phyloP scores from a whole-genome alignment of 2,888 invertebrate genomes.

The Tenthredo distinguenda region DNA sequence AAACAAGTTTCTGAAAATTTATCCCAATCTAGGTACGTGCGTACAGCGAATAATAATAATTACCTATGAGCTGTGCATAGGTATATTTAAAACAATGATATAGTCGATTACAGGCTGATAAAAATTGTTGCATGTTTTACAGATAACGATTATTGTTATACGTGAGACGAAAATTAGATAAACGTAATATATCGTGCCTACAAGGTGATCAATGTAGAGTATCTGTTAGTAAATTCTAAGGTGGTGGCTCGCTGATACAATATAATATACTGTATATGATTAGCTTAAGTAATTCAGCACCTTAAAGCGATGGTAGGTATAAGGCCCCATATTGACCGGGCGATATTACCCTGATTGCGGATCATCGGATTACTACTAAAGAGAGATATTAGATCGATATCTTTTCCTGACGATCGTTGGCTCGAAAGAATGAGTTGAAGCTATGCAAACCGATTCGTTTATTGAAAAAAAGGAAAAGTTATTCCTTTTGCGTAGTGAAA shows the following conservation, averaged over 20 bases:
- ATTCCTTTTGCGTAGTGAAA: neutral
- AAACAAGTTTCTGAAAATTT: neutral
- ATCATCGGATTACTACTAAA: neutral
- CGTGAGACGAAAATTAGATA: slow-evolving; percentile 12
- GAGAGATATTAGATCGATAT: neutral
- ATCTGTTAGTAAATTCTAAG: neutral
- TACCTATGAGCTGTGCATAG: neutral
- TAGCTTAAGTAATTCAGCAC: neutral
- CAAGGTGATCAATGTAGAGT: neutral
- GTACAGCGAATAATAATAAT: neutral
- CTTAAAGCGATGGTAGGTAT: neutral
- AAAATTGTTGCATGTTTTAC: slow-evolving; percentile 11
- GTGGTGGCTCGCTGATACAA: neutral
- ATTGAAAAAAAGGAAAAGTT: neutral
- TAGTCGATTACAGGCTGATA: neutral
- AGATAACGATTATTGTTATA: slow-evolving; percentile 17
- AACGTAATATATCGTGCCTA: neutral
- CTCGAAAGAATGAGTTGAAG: neutral
- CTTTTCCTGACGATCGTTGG: neutral
- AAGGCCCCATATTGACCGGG: neutral
- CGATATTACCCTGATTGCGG: neutral
- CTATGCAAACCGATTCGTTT: neutral
- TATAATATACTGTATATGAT: neutral
- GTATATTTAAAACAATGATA: neutral
- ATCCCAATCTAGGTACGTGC: neutral